Evolutionary conservation across 2,113 vertebrate species (phyloP).

Genomic region (Lepus timidus): DNA sequence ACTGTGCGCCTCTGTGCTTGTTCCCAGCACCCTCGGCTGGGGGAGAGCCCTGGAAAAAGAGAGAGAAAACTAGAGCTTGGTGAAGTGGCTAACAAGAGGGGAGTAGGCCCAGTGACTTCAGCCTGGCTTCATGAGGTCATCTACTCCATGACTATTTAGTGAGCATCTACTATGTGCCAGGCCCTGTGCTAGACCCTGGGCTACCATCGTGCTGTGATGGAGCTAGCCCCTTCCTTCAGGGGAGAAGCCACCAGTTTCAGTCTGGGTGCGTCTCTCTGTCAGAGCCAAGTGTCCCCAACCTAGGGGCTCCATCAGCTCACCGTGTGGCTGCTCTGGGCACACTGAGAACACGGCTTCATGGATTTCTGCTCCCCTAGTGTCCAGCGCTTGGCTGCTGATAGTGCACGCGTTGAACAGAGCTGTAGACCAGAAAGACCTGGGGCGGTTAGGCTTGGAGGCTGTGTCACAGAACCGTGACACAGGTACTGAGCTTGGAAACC

Average conservation of each 20-base stretch:
- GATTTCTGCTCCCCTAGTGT: neutral
- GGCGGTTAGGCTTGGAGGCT: accelerated
- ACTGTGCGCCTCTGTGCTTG: too few relatives aligned
- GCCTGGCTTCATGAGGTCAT: neutral
- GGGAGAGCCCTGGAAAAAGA: too few relatives aligned
- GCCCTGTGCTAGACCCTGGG: neutral
- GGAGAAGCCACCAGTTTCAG: neutral
- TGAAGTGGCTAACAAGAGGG: neutral
- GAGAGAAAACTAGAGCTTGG: neutral
- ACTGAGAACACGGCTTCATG: neutral
- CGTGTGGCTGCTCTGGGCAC: neutral
- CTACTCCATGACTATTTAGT: neutral
- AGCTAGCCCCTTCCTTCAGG: neutral
- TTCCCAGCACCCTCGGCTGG: neutral
- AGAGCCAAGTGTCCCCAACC: neutral
- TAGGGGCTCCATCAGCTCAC: neutral
- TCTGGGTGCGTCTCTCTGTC: neutral
- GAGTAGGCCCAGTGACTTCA: neutral
- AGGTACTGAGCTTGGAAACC: neutral
- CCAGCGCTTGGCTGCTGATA: too few relatives aligned
- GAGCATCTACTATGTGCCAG: neutral
- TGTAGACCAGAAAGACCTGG: neutral
- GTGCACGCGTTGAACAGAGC: neutral
- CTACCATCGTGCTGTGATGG: neutral
- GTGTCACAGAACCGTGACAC: neutral